phyloP scores from a whole-genome alignment of 2,113 vertebrate species.

The Procavia capensis region DNA sequence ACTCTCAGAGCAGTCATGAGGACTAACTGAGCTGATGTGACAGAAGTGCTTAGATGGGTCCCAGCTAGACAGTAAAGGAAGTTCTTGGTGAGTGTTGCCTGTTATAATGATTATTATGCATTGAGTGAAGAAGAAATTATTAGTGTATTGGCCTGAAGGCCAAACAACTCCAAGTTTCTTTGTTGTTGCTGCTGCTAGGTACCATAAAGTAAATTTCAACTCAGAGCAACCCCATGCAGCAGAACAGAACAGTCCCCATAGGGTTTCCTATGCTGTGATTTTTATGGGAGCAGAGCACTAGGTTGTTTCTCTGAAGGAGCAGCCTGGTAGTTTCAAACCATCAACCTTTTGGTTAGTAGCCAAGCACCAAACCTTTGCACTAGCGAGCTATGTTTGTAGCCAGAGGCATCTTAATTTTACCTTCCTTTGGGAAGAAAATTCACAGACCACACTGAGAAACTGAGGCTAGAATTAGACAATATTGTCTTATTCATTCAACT shows the following conservation, averaged over 20 bases:
- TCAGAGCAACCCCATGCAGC: too few species aligned
- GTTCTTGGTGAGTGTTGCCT: neutral
- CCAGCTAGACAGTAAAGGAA: neutral
- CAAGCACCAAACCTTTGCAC: too few species aligned
- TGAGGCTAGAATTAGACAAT: neutral
- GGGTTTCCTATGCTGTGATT: too few species aligned
- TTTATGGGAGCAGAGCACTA: too few species aligned
- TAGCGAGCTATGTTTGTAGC: neutral
- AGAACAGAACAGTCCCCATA: too few species aligned
- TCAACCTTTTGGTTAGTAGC: too few species aligned
- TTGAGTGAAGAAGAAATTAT: neutral
- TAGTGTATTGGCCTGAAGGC: neutral
- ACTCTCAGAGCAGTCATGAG: neutral
- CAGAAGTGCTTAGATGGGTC: neutral
- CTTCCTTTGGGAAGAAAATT: neutral
- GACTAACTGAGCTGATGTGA: neutral
- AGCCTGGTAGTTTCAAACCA: too few species aligned
- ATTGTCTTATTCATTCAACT: neutral
- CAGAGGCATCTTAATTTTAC: neutral
- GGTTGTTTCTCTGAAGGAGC: too few species aligned
- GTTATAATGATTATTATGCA: neutral
- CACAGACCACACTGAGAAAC: neutral
- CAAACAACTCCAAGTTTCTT: neutral
- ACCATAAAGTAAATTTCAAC: too few species aligned
- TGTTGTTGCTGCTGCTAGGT: neutral